A percentile compares a stretch with the other conserved stretches of the same genome.
Evolutionary conservation across 2,797 vertebrate species (phyloP).

Genomic region (Leuciscus waleckii): DNA sequence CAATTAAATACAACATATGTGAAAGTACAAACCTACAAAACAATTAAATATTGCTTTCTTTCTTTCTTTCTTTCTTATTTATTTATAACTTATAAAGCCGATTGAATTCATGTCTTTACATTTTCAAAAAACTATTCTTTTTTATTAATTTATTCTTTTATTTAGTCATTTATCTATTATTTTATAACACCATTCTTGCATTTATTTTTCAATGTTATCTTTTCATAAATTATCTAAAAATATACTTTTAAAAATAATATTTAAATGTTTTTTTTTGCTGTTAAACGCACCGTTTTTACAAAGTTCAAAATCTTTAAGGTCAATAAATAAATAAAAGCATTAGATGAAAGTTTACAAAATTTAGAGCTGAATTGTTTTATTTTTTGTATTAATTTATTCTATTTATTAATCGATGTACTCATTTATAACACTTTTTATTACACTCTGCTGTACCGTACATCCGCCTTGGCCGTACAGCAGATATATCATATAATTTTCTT

Average conservation of each 20-base stretch:
- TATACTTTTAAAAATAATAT: background rate
- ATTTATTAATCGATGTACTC: background rate
- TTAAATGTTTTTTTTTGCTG: background rate
- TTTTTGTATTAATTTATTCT: background rate
- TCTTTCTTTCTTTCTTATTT: background rate
- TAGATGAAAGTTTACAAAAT: background rate
- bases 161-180: background rate
- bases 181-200: background rate
- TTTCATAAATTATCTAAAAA: background rate
- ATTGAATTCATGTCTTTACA: background rate
- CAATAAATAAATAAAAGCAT: background rate
- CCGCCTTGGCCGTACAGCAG: no score
- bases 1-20: conserved; percentile 17
- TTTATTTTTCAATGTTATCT: background rate
- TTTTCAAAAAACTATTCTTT: background rate
- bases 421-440: background rate
- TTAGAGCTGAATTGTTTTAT: background rate
- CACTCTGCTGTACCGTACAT: no score
- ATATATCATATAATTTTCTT: background rate
- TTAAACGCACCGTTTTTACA: background rate
- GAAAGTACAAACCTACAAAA: background rate
- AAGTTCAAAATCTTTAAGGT: background rate
- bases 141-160: background rate
- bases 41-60: background rate
- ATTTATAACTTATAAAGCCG: background rate